Base-by-base conservation (phyloP, 2,888 invertebrate species). In the Diplolepis rosae region DNA sequence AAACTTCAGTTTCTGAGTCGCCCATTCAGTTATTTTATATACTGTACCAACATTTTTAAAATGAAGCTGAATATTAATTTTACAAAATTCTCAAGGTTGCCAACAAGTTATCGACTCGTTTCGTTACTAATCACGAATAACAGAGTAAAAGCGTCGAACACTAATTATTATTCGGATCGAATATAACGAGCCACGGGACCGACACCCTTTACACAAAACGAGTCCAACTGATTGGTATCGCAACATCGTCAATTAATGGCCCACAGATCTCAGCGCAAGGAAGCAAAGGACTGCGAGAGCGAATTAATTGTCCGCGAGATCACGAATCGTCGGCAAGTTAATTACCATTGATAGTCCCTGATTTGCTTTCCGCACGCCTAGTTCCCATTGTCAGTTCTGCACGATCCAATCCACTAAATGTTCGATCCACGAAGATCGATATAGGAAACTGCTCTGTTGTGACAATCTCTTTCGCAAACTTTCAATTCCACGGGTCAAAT, bases 371-470 rank as follows among this genome's bases (percentile, higher is more conserved):
- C 30, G 30, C 54, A 18, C 54, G 54, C 54, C 54, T 18, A 18
- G 27, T 54, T 54, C 32, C 32, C 30, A 32, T 32, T 54, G n/a
- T 52, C 52, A 52, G 52, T 15, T 42, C n/a, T 3, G 39, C 61
- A 61, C 61, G 39, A 61, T 39, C 32, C 56, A 56, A 35, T 56
- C 56, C 15, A 22, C 56, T n/a, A 61, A 39, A n/a, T n/a, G 35
- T 39, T 61, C 39, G 61, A 61, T 61, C 61, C 39, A 27, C 61
- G 61, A 61, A 9, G 39, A 61, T 61, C 61, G 61, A 61, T n/a
- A n/a, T 61, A 61, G n/a, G 35, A 39, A 61, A 61, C 32, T 24
- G 39, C 22, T 56, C 22, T 22, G 2, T 18, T 61, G n/a, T 61
- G 35, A 27, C 52, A 28, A 52, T 52, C 7, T 27, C 24, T 61